Evolutionary conservation across 2,888 invertebrate species (phyloP), one percentile per base, ranked within the genome.

Genomic region (Escarpia spicata): DNA sequence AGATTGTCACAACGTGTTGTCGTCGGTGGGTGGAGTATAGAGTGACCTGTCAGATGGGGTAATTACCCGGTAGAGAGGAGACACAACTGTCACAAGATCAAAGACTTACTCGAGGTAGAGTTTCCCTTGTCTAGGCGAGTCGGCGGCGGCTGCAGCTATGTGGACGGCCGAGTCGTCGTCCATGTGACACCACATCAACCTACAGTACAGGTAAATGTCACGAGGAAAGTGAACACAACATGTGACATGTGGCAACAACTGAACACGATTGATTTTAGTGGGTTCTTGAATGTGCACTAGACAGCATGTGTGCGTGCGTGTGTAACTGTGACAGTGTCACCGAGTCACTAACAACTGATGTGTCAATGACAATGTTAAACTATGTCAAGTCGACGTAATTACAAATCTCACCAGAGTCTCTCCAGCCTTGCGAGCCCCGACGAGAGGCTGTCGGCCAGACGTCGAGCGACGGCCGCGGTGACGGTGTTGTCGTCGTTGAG

Each of bases 261-360:
- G 91, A 44, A 91, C n/a, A 91, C 91, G 6, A 26, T 44, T 91
- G 91, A n/a, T n/a, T n/a, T n/a, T n/a, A n/a, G 91, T 91, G 6
- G 12, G 37, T 91, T 26, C 31, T 1, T 91, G 91, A 2, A 0
- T 91, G 31, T 31, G 91, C 31, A 15, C 31, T n/a, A n/a, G n/a
- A 0, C 26, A n/a, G 91, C 2, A 26, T 91, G 91, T 91, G 91
- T 91, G 15, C 15, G 91, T 91, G 91, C 31, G 91, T n/a, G 75
- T 91, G 31, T 91, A 10, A 91, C 15, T n/a, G 19, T 19, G 45
- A 45, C 6, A 9, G 45, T 6, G 45, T 45, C 91, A 91, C 91
- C 91, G 91, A 91, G 91, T 91, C 91, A n/a, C 91, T 31, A 91
- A 91, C 91, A 43, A 91, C 15, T 91, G 91, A 91, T 44, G 91